Evolutionary conservation across 2,888 invertebrate species (phyloP), one percentile per base, ranked within the genome.

Genomic region (Caenorhabditis afra): DNA sequence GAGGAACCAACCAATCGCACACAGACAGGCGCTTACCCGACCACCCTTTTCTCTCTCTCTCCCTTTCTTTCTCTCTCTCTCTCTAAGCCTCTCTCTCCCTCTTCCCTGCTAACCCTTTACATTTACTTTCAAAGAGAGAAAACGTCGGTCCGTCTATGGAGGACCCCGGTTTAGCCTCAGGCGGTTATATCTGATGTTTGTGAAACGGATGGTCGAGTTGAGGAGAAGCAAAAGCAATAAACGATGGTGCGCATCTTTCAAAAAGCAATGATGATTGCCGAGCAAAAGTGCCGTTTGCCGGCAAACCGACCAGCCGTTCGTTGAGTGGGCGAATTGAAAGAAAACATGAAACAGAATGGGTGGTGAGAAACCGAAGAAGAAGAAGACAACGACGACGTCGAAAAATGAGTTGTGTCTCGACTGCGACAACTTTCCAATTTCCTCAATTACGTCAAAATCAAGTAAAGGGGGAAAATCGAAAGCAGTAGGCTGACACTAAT

Each of bases 181-280:
- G 29, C 29, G 67, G 67, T 67, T 49, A 55, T 35, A 66, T 57
- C 41, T 57, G n/a, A 67, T 58, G 67, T 67, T 66, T 68, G 59
- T 59, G 68, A 50, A 67, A 58, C 41, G 39, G 58, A 52, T 59
- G 59, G 50, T 59, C 8, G 41, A 58, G 53, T 37, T 58, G 49
- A 49, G 55, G 20, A 39, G 39, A 57, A 5, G 16, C 14, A 41
- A 47, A 12, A 35, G 41, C 20, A 58, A 52, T 10, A 18, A 3
- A 1, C 20, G 39, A 35, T 50, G 44, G 16, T 20, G 58, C 22
- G 57, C 39, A 39, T 44, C 23, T 41, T 23, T 23, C 41, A 41
- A 45, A 61, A 16, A 35, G 53, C 3, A 35, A 57, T 18, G 39
- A 52, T 68, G 68, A 68, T 22, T 59, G 52, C 53, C 52, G 35